Evolutionary conservation across 2,797 vertebrate genomes (phyloP).

Genomic region (Balearica regulorum): DNA sequence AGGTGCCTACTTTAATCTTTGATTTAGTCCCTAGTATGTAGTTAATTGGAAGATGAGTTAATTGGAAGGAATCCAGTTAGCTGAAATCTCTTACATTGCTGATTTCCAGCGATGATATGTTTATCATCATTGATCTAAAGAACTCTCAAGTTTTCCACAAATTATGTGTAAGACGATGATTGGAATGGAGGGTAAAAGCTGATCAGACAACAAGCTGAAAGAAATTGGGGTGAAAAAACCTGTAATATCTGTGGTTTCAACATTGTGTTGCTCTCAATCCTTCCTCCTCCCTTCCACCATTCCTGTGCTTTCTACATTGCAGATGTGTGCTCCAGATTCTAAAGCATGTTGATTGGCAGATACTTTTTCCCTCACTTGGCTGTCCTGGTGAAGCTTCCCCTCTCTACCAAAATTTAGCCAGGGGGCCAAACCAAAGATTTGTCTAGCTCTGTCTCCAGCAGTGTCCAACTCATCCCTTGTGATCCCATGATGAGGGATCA

Average conservation of each 20-base stretch:
- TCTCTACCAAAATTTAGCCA: background rate
- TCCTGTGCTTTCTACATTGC: background rate
- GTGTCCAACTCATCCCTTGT: background rate
- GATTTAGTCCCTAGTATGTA: background rate
- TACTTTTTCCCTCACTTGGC: background rate
- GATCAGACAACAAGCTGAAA: background rate
- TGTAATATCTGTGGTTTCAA: background rate
- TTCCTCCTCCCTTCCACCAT: background rate
- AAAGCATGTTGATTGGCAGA: background rate
- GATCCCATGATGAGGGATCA: background rate
- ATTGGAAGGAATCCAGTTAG: background rate
- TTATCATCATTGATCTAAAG: background rate
- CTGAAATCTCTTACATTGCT: background rate
- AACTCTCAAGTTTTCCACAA: background rate
- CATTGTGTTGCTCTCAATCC: background rate
- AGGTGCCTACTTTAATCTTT: background rate
- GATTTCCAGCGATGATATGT: background rate
- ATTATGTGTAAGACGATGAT: background rate
- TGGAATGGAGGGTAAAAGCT: background rate
- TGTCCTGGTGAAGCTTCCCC: background rate
- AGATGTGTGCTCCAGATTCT: background rate
- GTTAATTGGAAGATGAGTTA: background rate
- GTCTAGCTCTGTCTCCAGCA: background rate
- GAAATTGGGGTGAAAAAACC: background rate
- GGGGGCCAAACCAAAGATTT: background rate